These are phyloP conservation scores for Chelonus insularis DNA, from an alignment of 1,140 invertebrate genomes.

Conservation along the genomic window DNA sequence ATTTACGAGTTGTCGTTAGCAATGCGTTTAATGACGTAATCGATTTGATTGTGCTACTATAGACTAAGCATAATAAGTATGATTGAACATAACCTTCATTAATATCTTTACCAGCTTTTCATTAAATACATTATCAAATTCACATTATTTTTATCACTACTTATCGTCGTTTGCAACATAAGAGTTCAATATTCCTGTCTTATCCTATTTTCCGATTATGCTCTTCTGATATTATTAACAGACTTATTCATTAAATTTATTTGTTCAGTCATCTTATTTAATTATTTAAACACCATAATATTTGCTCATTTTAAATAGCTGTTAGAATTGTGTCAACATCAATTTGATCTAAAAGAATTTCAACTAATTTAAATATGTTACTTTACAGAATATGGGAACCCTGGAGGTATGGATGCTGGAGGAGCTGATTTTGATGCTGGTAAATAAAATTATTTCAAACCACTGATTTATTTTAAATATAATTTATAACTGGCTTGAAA, in stretches of 20 bases:
- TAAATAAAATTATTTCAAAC: slow-evolving; percentile 43
- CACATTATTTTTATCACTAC: too few species aligned
- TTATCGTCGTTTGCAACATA: too few species aligned
- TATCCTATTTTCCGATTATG: too few species aligned
- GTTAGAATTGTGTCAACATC: neutral
- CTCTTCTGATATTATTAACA: too few species aligned
- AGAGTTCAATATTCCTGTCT: too few species aligned
- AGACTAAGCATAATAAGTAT: neutral
- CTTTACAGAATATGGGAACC: slow-evolving; percentile 56
- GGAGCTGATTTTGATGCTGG: slow-evolving; percentile 59
- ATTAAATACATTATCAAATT: too few species aligned
- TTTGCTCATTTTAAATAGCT: too few species aligned
- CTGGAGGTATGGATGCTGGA: slow-evolving; percentile 56
- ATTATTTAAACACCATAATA: too few species aligned
- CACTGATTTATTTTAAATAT: too few species aligned
- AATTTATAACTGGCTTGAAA: neutral
- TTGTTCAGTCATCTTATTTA: too few species aligned
- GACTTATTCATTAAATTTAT: too few species aligned
- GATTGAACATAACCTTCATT: slow-evolving; percentile 5
- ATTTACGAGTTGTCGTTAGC: neutral
- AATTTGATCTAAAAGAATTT: neutral
- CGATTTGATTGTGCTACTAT: slow-evolving; percentile 8
- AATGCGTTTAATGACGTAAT: slow-evolving; percentile 11
- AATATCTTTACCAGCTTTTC: neutral
- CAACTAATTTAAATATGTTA: slow-evolving; percentile 26